Base-by-base conservation (phyloP, 2,113 vertebrate species). In the Hypocryptadius cinnamomeus region DNA sequence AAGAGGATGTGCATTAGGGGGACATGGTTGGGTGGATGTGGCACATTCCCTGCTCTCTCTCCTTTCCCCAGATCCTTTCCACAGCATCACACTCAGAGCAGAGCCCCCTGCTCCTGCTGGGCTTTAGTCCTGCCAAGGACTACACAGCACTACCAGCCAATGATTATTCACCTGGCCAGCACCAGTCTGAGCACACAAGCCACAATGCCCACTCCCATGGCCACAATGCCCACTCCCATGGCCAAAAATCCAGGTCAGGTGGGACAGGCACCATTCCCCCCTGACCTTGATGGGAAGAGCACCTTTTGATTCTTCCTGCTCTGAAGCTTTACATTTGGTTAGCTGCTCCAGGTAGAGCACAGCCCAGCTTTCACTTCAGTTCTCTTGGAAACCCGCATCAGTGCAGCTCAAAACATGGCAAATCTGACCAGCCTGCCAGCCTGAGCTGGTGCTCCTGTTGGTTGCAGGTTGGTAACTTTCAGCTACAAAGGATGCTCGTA, bases 61-160 rank as follows among this genome's bases (percentile, higher is more conserved):
- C 25, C 37, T 80, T 80, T 73, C 15, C 37, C 27, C 42, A 24
- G 23, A 24, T 42, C 16, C 22, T 21, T 68, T 18, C 13, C 14
- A 50, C 16, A 60, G 47, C 6, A 56, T 25, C n/a, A 73, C 18
- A 25, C 37, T 53, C 23, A 85, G 47, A 44, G 4, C 47, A 70
- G 14, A 87, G 40, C 21, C 0, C 0, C 50, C 69, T 0, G 0
- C 54, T 74, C 47, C 37, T 80, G 25, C 10, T 8, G 3, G 13
- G 24, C 19, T 85, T 87, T 59, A 35, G 51, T 79, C 28, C 76
- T 68, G 56, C 16, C 45, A 45, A 74, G 37, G 31, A 24, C 30
- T 57, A 15, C 45, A 47, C 0, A 4, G 24, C 4, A 3, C 22
- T 15, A 16, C 13, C 25, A 74, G 47, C 22, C 69, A 23, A 8